Base-by-base conservation (phyloP, 1,140 invertebrate species). In the Drosophila mayri region DNA sequence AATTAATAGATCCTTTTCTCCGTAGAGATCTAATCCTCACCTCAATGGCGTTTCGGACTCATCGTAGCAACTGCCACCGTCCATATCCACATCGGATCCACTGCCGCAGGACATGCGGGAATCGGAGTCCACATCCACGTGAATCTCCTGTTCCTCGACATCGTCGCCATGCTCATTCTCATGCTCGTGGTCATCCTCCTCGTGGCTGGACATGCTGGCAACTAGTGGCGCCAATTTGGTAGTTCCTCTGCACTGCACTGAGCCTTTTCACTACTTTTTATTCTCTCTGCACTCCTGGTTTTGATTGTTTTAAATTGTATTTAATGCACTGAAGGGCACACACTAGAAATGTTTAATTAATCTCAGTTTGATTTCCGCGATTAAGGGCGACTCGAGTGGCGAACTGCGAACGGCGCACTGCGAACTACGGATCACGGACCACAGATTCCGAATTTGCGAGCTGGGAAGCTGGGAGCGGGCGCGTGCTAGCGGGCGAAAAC, bases 101-200 rank as follows among this genome's bases (percentile, higher is more conserved):
- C 94, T 94, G 70, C 94, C 93, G 25, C 93, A 94, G 20, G 94
- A 95, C 80, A 95, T 83, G 60, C 94, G 93, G 60, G 94, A 95
- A 82, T 95, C 94, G 38, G 94, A 94, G 85, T 95, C 94, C 11
- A 92, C 91, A 66, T 93, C 92, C 72, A 95, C 94, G 65, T 95
- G 94, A 59, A 95, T 95, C 90, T 95, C 94, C 72, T 94, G 94
- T 58, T 94, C 94, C 72, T 94, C 94, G 79, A 94, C 94, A 64
- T 94, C 94, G 91, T 94, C 75, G 32, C 80, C 82, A 18, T 85
- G 79, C 62, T 87, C 82, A 46, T 71, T 81, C 60, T 85, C 82
- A 30, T 81, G 81, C 64, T 92, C 92, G 66, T 87, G 85, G 46
- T 93, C 92, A 71, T 93, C 92, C 70, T 92, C 90, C 82, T 93